Evolutionary conservation across 2,888 invertebrate species (phyloP), one percentile per base, ranked within the genome.

Genomic region (Elgonia sp.): DNA sequence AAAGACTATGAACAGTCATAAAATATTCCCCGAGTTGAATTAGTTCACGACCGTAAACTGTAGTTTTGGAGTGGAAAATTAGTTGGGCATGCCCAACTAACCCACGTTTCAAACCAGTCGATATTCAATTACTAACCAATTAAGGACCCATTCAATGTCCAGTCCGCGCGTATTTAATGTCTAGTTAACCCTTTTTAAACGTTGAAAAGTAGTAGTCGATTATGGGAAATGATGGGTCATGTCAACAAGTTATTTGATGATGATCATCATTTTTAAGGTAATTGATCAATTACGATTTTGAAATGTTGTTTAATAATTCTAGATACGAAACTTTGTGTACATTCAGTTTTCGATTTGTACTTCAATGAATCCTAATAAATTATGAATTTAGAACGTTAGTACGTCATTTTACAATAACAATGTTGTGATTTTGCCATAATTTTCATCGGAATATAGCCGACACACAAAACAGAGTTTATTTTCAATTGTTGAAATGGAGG

Each of bases 71-170:
- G 76, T 65, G 39, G 76, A 65, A 77, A 77, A 77, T 77, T 77
- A 77, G 76, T 63, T 63, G 76, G 65, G 18, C 37, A 77, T 77
- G 46, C 20, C 53, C 76, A 39, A 65, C 53, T 53, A 65, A 63
- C 14, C 50, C 50, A 37, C 37, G 39, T 18, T 53, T 65, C 46
- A 53, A 65, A 77, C 65, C 39, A 77, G 76, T 77, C 76, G 53
- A 77, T 77, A 77, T 77, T 77, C 76, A 77, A 77, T 77, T 77
- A 77, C 76, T 77, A 77, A 65, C 65, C 65, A 77, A 77, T 77
- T 77, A 77, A 77, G n/a, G 76, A 29, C 39, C 53, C 53, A 77
- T 77, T 77, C 37, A 53, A 0, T 77, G 76, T 50, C 65, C 76
- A 53, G 76, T 65, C 16, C 37, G 65, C n/a, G 53, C 57, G 72